phyloP scores from a whole-genome alignment of 1,140 invertebrate species.

The Drosophila kikkawai region DNA sequence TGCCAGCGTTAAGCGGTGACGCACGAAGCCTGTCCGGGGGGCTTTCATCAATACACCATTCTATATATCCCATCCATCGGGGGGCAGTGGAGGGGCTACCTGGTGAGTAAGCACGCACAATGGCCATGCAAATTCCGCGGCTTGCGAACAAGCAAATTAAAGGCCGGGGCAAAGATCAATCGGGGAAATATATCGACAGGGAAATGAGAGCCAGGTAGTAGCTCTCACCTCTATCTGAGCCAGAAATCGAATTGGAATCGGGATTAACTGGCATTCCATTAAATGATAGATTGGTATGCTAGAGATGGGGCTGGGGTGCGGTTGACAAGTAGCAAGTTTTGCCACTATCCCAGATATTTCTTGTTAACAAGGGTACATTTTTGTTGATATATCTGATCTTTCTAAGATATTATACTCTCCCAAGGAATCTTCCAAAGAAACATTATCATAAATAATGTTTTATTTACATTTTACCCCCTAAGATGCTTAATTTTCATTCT shows the following conservation, averaged over 20 bases:
- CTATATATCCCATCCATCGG: slow-evolving; percentile 8
- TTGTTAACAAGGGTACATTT: background rate
- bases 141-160: slow-evolving; percentile 64
- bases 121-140: slow-evolving; percentile 69
- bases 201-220: slow-evolving; percentile 15
- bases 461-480: background rate
- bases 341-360: background rate
- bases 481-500: background rate
- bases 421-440: background rate
- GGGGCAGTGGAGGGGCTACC: slow-evolving; percentile 17
- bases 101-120: slow-evolving; percentile 61
- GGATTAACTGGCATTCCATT: slow-evolving; percentile 4
- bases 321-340: slow-evolving; percentile 1
- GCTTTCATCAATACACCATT: slow-evolving; percentile 17
- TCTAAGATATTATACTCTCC: background rate
- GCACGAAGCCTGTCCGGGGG: slow-evolving; percentile 41
- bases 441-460: background rate
- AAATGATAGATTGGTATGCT: slow-evolving; percentile 6
- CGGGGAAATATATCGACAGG: slow-evolving; percentile 23
- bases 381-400: too few species aligned
- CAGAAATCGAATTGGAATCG: slow-evolving; percentile 1
- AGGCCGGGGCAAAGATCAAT: slow-evolving; percentile 72
- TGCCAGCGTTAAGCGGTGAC: slow-evolving; percentile 42
- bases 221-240: background rate
- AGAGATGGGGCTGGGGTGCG: background rate